A percentile compares a stretch with the other conserved stretches of the same genome.
Conservation (phyloP, 1,140 invertebrate species). For the Ganaspis sp. region DNA sequence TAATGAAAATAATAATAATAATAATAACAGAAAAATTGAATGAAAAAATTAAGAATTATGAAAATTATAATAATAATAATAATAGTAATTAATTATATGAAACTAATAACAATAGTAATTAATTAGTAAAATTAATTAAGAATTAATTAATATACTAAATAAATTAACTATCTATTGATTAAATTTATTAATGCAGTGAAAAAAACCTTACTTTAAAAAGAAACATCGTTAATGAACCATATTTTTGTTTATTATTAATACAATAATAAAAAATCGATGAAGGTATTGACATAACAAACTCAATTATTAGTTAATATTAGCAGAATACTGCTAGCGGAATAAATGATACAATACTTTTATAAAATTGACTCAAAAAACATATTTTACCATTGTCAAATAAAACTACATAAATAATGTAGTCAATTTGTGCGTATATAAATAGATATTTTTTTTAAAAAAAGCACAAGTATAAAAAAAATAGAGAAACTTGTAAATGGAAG, state of each 20-base stretch:
- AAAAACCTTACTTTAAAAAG: conserved; percentile 24
- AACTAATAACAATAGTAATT: too few species aligned
- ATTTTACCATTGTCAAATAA: conserved; percentile 34
- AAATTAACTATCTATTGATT: too few species aligned
- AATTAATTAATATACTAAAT: too few species aligned
- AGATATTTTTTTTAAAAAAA: conserved; percentile 38
- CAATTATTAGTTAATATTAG: conserved; percentile 14
- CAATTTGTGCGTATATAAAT: conserved; percentile 26
- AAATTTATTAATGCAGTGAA: not conserved
- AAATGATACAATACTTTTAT: conserved; percentile 11
- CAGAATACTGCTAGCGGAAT: conserved; percentile 36
- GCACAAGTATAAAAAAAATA: conserved; percentile 39
- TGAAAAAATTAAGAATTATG: too few species aligned
- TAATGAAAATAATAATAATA: too few species aligned
- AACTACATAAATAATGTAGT: conserved; percentile 38
- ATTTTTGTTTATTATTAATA: conserved; percentile 41
- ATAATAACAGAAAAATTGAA: too few species aligned
- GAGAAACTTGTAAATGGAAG: conserved; percentile 30
- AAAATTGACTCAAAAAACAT: conserved; percentile 40
- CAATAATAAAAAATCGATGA: conserved; percentile 26
- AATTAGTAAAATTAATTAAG: too few species aligned
- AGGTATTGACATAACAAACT: conserved; percentile 11
- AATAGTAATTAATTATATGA: too few species aligned
- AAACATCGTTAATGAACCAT: conserved; percentile 37
- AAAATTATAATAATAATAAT: too few species aligned